phyloP scores from a whole-genome alignment of 2,888 invertebrate genomes.

The Drosophila melanosoma region DNA sequence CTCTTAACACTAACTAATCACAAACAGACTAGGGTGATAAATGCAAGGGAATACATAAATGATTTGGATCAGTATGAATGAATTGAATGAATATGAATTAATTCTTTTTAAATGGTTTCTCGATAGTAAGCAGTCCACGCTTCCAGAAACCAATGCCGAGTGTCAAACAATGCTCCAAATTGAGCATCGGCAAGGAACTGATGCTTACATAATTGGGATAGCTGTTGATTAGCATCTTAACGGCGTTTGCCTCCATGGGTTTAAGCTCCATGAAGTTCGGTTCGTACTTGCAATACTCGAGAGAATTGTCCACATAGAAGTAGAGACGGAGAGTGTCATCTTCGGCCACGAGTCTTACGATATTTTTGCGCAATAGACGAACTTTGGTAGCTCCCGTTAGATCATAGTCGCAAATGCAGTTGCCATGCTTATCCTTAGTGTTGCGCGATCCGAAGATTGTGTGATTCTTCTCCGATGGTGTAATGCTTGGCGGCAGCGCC shows the following conservation, averaged over 20 bases:
- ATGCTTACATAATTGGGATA: constrained; percentile 93
- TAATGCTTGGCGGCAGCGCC: constrained; percentile 93
- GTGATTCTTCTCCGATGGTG: constrained; percentile 88
- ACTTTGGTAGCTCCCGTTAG: constrained; percentile 86
- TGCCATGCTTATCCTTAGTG: constrained; percentile 87
- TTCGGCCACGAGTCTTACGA: constrained; percentile 88
- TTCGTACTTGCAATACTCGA: constrained; percentile 93
- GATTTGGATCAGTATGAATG: not conserved
- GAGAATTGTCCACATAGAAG: constrained; percentile 93
- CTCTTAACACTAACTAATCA: not conserved
- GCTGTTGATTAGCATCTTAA: constrained; percentile 89
- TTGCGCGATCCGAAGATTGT: constrained; percentile 91
- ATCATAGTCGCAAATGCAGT: constrained; percentile 74
- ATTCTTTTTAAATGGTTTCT: constrained; percentile 72
- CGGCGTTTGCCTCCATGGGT: constrained; percentile 88
- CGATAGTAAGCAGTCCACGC: constrained; percentile 91
- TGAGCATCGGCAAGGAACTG: constrained; percentile 89
- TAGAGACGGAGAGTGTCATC: constrained; percentile 87
- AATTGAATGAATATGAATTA: not conserved
- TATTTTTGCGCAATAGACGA: constrained; percentile 87
- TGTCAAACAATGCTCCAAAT: constrained; percentile 88
- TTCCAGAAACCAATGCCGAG: constrained; percentile 92
- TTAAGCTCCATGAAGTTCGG: constrained; percentile 91
- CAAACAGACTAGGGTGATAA: not conserved
- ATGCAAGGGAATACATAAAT: not conserved